Evolutionary conservation across 2,113 vertebrate species (phyloP).

Genomic region (Sterna hirundo): DNA sequence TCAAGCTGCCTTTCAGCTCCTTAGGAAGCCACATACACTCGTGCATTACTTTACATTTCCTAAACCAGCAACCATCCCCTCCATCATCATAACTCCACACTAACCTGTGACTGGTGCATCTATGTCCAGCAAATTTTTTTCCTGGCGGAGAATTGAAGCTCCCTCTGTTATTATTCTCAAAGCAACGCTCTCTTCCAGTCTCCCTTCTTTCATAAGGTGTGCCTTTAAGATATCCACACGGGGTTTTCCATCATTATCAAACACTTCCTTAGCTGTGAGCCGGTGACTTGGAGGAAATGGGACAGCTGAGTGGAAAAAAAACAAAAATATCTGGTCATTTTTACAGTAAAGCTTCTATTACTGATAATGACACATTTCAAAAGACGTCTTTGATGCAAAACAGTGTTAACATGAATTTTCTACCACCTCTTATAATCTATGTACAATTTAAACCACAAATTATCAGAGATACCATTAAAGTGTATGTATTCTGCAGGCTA

Average conservation of each 20-base stretch:
- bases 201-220: slow-evolving; percentile 97
- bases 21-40: neutral
- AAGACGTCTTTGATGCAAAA: neutral
- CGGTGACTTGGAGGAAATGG: slow-evolving; percentile 97
- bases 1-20: neutral
- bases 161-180: slow-evolving; percentile 95
- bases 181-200: slow-evolving; percentile 93
- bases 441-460: too few species aligned
- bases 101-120: slow-evolving; percentile 97
- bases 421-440: neutral
- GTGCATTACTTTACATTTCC: neutral
- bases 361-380: neutral
- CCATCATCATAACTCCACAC: neutral
- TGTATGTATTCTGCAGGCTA: neutral
- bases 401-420: neutral
- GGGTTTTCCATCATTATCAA: slow-evolving; percentile 95
- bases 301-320: slow-evolving; percentile 80
- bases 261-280: slow-evolving; percentile 97
- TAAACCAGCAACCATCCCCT: neutral
- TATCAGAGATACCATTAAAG: neutral
- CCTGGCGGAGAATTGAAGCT: slow-evolving; percentile 90
- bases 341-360: neutral
- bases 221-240: slow-evolving; percentile 98
- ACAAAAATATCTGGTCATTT: neutral
- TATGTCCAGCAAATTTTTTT: slow-evolving; percentile 98